These are phyloP conservation scores for Sarcophaga rosellei DNA, from an alignment of 2,888 invertebrate species.

Conservation along the genomic window DNA sequence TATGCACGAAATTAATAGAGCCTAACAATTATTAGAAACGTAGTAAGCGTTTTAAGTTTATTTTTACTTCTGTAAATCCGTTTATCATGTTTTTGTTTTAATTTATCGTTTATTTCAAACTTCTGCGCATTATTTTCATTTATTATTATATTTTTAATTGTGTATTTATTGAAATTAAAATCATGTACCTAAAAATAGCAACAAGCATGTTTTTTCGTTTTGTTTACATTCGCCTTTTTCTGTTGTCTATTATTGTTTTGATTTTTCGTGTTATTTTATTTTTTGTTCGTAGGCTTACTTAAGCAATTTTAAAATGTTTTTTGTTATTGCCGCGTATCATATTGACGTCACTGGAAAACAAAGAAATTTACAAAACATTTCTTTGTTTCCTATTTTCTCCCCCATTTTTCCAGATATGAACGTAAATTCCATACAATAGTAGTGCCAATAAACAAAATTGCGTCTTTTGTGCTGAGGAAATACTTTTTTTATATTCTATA, in stretches of 20 bases:
- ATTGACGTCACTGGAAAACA: conserved; percentile 40
- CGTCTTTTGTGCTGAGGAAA: not conserved
- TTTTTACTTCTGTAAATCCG: conserved; percentile 17
- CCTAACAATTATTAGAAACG: conserved; percentile 9
- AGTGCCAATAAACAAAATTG: conserved; percentile 4
- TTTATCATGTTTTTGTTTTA: conserved; percentile 6
- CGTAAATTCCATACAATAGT: not conserved
- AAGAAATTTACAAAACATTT: conserved; percentile 23
- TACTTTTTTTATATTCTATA: not conserved
- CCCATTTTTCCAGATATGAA: not conserved
- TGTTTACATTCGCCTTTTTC: conserved; percentile 24
- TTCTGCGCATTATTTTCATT: conserved; percentile 30
- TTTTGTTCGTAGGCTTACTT: not conserved
- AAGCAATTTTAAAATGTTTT: not conserved
- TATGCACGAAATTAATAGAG: conserved; percentile 49
- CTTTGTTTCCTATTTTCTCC: not conserved
- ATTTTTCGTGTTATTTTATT: not conserved
- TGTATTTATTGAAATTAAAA: conserved; percentile 24
- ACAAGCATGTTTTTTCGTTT: conserved; percentile 47
- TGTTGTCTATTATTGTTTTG: conserved; percentile 21
- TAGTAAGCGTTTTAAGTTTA: not conserved
- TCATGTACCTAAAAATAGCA: conserved; percentile 50
- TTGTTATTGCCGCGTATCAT: not conserved
- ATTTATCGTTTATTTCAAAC: not conserved
- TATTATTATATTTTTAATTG: not conserved